Percentiles rank a stretch among this genome's conserved stretches.
Conservation (phyloP, 2,113 vertebrate species). For the Chinchilla lanigera region DNA sequence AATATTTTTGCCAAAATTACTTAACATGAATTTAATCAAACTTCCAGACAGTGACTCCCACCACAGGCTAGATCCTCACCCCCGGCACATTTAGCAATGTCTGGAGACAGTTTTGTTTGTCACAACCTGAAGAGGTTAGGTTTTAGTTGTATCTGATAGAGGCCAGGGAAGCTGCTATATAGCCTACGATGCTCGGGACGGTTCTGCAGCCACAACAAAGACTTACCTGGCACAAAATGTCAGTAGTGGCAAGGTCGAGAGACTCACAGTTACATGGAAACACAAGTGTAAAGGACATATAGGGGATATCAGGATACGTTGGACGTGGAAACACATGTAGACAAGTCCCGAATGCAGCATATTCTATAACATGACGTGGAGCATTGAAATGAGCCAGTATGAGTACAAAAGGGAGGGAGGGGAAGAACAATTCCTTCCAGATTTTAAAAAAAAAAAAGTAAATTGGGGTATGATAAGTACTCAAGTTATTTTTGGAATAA, state of each 20-base stretch:
- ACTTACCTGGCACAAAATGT: neutral
- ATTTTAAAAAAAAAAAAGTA: neutral
- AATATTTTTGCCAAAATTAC: neutral
- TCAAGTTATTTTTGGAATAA: neutral
- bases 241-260: neutral
- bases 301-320: neutral
- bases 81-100: neutral
- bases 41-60: neutral
- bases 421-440: neutral
- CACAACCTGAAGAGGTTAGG: neutral
- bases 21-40: constrained; percentile 23
- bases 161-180: neutral
- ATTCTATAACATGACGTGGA: neutral
- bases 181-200: neutral
- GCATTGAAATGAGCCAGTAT: constrained; percentile 10
- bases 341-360: neutral
- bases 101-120: neutral
- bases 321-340: neutral
- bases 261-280: neutral
- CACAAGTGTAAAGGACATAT: neutral
- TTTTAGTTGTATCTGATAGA: neutral
- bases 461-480: neutral
- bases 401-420: neutral
- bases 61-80: neutral
- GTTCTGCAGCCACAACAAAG: neutral